Conservation (phyloP, 2,113 vertebrate species). For the Saimiri boliviensis region DNA sequence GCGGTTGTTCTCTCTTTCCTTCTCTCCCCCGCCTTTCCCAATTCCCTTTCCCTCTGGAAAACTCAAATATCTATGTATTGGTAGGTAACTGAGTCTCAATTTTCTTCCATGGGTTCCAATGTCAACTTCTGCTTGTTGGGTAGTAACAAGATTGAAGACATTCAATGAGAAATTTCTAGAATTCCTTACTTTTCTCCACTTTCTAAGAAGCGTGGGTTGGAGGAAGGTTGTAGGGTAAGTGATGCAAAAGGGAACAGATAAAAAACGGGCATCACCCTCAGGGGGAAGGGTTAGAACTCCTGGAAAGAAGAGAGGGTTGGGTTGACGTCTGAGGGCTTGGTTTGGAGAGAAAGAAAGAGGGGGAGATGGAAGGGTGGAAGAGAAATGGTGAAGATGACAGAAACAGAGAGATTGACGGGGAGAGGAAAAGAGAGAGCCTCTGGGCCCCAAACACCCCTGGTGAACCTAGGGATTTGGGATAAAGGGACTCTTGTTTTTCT, state of each 20-base stretch:
- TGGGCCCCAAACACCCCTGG: background rate
- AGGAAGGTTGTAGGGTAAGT: background rate
- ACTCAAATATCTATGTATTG: background rate
- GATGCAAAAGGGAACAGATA: background rate
- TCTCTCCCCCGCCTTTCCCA: background rate
- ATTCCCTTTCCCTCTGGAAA: background rate
- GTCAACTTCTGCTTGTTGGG: background rate
- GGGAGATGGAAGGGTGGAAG: background rate
- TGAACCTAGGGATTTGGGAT: too few species aligned
- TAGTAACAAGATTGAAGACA: background rate
- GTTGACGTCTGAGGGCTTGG: background rate
- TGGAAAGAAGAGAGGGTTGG: background rate
- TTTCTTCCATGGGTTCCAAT: background rate
- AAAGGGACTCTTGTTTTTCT: background rate
- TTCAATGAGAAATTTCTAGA: background rate
- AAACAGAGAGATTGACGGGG: background rate
- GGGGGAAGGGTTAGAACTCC: background rate
- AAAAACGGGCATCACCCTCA: background rate
- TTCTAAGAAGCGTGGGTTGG: background rate
- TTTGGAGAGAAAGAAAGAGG: background rate
- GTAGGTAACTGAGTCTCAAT: background rate
- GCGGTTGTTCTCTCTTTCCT: background rate
- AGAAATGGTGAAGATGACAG: background rate
- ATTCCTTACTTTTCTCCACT: background rate
- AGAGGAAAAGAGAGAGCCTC: background rate